Percentiles rank a stretch among this genome's conserved stretches.
These are phyloP conservation scores for Balanococcus diminutus DNA, from an alignment of 2,888 invertebrate genomes.

Conservation along the genomic window DNA sequence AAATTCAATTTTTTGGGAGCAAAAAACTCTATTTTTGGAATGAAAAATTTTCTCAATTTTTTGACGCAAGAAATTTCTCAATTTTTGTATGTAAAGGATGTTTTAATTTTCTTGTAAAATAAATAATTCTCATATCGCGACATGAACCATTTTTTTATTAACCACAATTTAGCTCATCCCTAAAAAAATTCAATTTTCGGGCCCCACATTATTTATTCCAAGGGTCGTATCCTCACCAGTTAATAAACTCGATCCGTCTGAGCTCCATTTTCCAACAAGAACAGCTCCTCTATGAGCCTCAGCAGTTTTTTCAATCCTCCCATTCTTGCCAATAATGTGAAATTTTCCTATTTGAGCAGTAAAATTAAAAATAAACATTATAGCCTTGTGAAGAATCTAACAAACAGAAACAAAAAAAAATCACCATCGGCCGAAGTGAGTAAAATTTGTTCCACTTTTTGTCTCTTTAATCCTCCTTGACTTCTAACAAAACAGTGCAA, in stretches of 20 bases:
- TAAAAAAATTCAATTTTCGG: not conserved
- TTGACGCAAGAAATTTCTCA: no score
- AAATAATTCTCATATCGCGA: not conserved
- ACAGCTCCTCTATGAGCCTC: slow-evolving; percentile 93
- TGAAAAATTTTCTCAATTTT: no score
- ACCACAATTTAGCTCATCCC: no score
- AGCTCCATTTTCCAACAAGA: slow-evolving; percentile 88
- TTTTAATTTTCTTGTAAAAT: no score
- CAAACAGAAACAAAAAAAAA: not conserved
- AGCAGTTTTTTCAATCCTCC: slow-evolving; percentile 89
- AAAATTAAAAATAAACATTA: not conserved
- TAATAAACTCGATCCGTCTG: slow-evolving; percentile 91
- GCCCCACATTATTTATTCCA: not conserved
- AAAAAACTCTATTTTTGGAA: no score
- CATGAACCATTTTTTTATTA: no score
- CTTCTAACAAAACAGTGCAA: slow-evolving; percentile 83
- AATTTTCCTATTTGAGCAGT: slow-evolving; percentile 69
- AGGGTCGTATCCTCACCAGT: slow-evolving; percentile 72
- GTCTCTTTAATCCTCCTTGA: slow-evolving; percentile 63
- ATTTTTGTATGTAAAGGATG: no score
- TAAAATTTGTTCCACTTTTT: slow-evolving; percentile 74
- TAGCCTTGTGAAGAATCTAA: not conserved
- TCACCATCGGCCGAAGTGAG: slow-evolving; percentile 85
- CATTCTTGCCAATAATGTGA: slow-evolving; percentile 85
- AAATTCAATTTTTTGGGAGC: no score